Conservation (phyloP, 2,113 vertebrate genomes). For the Hylia prasina region DNA sequence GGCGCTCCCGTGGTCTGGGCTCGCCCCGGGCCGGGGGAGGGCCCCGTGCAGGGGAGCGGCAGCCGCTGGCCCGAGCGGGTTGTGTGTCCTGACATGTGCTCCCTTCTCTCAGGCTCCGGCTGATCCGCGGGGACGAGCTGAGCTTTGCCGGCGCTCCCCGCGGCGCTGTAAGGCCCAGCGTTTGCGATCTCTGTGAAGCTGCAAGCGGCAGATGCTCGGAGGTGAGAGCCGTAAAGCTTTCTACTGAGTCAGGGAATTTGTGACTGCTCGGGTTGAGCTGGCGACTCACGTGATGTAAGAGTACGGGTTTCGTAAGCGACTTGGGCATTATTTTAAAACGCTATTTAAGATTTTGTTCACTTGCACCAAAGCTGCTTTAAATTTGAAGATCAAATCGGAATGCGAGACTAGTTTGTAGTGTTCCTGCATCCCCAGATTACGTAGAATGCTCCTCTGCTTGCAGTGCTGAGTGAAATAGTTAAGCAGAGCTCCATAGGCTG, state of each 20-base stretch:
- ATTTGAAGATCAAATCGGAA: neutral
- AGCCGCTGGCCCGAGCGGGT: neutral
- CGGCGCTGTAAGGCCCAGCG: neutral
- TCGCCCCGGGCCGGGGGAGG: neutral
- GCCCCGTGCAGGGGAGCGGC: neutral
- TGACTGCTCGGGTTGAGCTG: neutral
- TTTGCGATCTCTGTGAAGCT: neutral
- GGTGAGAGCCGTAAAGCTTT: neutral
- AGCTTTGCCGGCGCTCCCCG: neutral
- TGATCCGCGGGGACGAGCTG: neutral
- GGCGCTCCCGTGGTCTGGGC: neutral
- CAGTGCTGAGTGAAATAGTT: neutral
- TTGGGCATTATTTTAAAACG: neutral
- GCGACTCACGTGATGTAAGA: neutral
- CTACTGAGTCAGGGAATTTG: neutral
- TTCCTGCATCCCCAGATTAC: neutral
- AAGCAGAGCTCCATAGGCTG: neutral
- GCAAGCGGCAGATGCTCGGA: neutral
- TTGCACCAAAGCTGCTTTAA: neutral
- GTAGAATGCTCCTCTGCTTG: neutral
- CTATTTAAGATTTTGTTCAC: neutral
- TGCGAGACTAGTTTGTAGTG: neutral
- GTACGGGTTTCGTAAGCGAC: neutral
- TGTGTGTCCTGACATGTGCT: neutral
- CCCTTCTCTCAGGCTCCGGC: neutral